phyloP scores from a whole-genome alignment of 2,888 invertebrate species.

The Strigamia crassipes region DNA sequence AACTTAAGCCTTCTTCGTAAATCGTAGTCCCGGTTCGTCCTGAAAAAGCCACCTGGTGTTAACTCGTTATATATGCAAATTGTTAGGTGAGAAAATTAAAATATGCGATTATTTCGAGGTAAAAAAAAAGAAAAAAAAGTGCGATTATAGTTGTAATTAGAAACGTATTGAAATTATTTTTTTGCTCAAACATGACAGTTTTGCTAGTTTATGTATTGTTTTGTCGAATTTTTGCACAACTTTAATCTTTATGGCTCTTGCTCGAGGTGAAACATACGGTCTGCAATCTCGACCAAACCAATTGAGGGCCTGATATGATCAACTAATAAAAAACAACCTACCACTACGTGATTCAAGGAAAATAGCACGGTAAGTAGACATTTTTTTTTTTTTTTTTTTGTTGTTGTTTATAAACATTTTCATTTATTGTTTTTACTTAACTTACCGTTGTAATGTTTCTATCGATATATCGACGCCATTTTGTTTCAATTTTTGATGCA shows the following conservation, averaged over 20 bases:
- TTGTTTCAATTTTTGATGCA: conserved; percentile 24
- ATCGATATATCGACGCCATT: conserved; percentile 28
- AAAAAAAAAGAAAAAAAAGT: too few species aligned
- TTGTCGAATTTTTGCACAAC: neutral
- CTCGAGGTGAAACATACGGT: neutral
- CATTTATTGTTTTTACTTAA: neutral
- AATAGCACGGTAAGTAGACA: neutral
- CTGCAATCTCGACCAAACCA: neutral
- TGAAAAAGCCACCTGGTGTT: too few species aligned
- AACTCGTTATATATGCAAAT: too few species aligned
- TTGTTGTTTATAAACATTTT: neutral
- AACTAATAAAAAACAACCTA: neutral
- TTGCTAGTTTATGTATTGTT: conserved; percentile 2
- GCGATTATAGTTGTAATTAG: neutral
- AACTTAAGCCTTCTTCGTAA: too few species aligned
- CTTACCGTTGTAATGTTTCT: conserved; percentile 24
- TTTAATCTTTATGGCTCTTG: conserved; percentile 29
- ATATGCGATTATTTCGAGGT: too few species aligned
- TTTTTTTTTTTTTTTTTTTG: neutral
- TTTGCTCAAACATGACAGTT: neutral
- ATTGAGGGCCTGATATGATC: neutral
- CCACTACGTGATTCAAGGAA: neutral
- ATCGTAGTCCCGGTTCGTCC: too few species aligned
- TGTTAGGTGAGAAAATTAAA: too few species aligned
- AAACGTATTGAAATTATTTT: neutral